These are phyloP conservation scores for Mastomys natalensis DNA, from an alignment of 2,113 vertebrate species.

Conservation along the genomic window DNA sequence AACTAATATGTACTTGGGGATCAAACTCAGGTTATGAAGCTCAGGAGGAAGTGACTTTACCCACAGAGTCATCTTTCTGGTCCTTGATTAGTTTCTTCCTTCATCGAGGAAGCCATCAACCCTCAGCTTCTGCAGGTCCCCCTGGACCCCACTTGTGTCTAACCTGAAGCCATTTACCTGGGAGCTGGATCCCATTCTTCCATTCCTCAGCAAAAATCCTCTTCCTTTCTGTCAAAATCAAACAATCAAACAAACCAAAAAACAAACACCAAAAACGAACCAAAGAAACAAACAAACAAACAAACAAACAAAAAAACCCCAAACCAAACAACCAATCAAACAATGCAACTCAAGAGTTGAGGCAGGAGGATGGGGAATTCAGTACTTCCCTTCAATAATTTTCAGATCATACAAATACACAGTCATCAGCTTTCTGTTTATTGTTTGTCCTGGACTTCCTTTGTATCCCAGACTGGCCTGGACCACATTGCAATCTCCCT, in stretches of 20 bases:
- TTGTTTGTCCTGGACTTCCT: not conserved
- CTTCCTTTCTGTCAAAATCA: not conserved
- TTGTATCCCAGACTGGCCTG: not conserved
- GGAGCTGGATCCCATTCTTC: not conserved
- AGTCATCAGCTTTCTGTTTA: not conserved
- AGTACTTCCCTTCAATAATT: not conserved
- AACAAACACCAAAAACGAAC: too few species aligned
- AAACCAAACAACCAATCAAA: too few species aligned
- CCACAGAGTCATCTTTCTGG: not conserved
- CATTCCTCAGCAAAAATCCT: not conserved
- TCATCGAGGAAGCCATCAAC: not conserved
- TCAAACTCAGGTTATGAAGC: too few species aligned
- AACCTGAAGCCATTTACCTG: not conserved
- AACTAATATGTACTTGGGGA: too few species aligned
- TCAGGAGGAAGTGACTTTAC: too few species aligned
- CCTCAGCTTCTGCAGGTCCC: not conserved
- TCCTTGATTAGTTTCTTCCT: not conserved
- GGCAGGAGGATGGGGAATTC: not conserved
- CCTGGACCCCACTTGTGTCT: not conserved
- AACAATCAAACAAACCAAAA: not conserved
- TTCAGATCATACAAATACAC: not conserved
- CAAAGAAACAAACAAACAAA: too few species aligned
- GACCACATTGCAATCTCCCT: not conserved
- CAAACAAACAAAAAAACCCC: too few species aligned
- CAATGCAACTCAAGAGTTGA: not conserved